Evolutionary conservation across 2,797 vertebrate genomes (phyloP).

Genomic region (Eptatretus atami): DNA sequence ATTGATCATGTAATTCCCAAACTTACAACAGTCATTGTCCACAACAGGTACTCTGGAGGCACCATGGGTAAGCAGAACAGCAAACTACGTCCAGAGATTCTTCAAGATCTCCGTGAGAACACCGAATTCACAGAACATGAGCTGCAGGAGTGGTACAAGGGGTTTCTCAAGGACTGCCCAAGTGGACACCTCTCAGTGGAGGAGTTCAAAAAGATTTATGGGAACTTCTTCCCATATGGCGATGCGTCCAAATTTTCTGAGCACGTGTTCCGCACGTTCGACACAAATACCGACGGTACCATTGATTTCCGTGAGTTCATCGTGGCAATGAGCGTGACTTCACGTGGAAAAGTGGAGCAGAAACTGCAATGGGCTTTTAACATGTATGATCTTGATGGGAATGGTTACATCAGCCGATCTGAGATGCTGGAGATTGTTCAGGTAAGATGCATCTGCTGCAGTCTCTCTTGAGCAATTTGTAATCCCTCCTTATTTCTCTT

Average conservation of each 20-base stretch:
- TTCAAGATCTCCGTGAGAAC: constrained; percentile 32
- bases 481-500: too few relatives aligned
- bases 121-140: constrained; percentile 31
- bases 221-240: constrained; percentile 31
- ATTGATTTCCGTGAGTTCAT: constrained; percentile 55
- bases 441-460: constrained; percentile 14
- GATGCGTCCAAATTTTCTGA: constrained; percentile 35
- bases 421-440: constrained; percentile 57
- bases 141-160: constrained; percentile 36
- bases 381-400: constrained; percentile 47
- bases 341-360: constrained; percentile 36
- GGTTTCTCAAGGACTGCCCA: constrained; percentile 35
- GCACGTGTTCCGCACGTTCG: constrained; percentile 43
- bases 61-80: constrained; percentile 34
- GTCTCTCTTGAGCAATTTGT: too few relatives aligned
- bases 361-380: constrained; percentile 49
- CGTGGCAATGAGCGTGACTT: constrained; percentile 39
- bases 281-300: constrained; percentile 35
- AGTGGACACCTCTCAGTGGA: constrained; percentile 30
- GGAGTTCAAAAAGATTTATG: constrained; percentile 37
- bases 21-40: too few relatives aligned
- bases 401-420: constrained; percentile 43
- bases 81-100: constrained; percentile 30
- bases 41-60: too few relatives aligned
- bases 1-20: too few relatives aligned